These are phyloP conservation scores for Chrysomela aeneicollis DNA, from an alignment of 2,888 invertebrate species.

Conservation along the genomic window DNA sequence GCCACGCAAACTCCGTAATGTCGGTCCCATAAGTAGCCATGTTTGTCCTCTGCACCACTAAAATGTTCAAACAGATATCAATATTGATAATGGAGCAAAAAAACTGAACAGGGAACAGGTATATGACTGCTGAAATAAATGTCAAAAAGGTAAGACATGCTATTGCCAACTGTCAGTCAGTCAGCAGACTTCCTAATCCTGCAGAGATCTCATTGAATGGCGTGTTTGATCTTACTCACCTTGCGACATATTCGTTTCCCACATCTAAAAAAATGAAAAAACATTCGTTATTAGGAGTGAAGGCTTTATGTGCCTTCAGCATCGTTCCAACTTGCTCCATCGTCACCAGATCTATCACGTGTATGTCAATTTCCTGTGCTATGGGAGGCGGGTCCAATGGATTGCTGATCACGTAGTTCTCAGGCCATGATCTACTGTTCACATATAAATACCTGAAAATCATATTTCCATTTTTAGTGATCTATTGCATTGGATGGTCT, in stretches of 20 bases:
- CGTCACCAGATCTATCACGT: conserved; percentile 82
- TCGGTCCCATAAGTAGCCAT: conserved; percentile 85
- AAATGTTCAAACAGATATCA: too few species aligned
- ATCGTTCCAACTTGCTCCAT: conserved; percentile 80
- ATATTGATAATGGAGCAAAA: too few species aligned
- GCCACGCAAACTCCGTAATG: conserved; percentile 81
- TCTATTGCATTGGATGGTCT: conserved; percentile 7
- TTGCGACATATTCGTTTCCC: conserved; percentile 82
- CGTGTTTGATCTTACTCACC: conserved; percentile 69
- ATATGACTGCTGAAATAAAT: too few species aligned
- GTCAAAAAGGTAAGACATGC: too few species aligned
- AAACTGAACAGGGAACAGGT: too few species aligned
- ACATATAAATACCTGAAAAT: conserved; percentile 76
- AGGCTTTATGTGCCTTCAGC: conserved; percentile 81
- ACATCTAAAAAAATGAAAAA: conserved; percentile 88
- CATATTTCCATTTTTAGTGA: too few species aligned
- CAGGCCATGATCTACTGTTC: conserved; percentile 84
- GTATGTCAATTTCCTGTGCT: conserved; percentile 86
- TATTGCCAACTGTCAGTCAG: too few species aligned
- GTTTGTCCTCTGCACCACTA: conserved; percentile 85
- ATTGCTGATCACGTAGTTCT: conserved; percentile 76
- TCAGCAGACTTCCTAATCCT: too few species aligned
- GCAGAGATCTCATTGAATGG: too few species aligned
- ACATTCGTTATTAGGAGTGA: conserved; percentile 84
- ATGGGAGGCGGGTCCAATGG: conserved; percentile 84